These are phyloP conservation scores for Halocynthia aurantium DNA, from an alignment of 23 tunicate genomes.

Conservation along the genomic window DNA sequence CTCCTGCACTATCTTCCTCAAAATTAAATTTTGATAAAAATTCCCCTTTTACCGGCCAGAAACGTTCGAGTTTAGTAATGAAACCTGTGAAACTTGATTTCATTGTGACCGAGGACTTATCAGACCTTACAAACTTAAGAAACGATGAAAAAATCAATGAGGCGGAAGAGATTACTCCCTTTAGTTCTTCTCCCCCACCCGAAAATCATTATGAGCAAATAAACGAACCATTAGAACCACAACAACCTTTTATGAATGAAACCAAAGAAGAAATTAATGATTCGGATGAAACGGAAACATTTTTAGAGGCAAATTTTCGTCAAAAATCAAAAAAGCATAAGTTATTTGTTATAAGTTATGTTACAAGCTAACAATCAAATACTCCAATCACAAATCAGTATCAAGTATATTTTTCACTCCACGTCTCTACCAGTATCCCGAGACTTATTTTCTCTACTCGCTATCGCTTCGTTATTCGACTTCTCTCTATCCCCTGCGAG, in stretches of 20 bases:
- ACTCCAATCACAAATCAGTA: no score
- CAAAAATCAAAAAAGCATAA: not conserved
- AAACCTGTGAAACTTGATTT: slow-evolving; percentile 7
- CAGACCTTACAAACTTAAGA: slow-evolving; percentile 4
- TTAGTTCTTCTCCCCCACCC: no score
- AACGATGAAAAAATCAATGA: not conserved
- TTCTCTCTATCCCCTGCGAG: no score
- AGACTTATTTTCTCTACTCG: no score
- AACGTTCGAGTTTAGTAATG: not conserved
- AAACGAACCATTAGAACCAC: no score
- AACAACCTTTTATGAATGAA: not conserved
- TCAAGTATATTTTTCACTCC: no score
- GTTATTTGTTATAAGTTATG: no score
- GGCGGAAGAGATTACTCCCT: not conserved
- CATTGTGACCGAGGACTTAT: slow-evolving; percentile 7
- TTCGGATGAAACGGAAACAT: slow-evolving; percentile 21
- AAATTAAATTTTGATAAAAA: not conserved
- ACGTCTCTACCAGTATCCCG: no score
- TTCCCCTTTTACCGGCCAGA: not conserved
- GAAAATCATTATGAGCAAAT: no score
- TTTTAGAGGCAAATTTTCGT: slow-evolving; percentile 15
- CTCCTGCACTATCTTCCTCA: no score
- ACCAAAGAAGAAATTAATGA: not conserved
- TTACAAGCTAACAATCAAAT: no score
- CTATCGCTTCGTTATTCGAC: no score